Conservation (phyloP, 2,797 vertebrate species). For the Carapus acus region DNA sequence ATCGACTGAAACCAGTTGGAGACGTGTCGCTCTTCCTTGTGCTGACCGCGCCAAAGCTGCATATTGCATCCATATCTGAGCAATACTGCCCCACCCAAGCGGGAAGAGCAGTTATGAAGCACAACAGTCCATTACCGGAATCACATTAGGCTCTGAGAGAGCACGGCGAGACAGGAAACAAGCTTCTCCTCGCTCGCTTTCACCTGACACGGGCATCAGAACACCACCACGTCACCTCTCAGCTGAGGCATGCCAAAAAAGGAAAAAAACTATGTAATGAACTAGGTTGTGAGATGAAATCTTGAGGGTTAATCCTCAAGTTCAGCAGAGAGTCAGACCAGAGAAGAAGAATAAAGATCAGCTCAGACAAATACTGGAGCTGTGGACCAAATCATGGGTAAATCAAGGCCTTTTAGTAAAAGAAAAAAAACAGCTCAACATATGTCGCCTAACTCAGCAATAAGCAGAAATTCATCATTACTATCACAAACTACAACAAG, state of each 20-base stretch:
- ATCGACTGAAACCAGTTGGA: not conserved
- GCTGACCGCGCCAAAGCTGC: constrained; percentile 13
- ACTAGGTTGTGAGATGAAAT: too few relatives aligned
- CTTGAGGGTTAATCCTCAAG: not conserved
- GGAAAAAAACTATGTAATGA: too few relatives aligned
- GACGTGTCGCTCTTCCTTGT: not conserved
- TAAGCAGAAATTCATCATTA: too few relatives aligned
- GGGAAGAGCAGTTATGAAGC: constrained; percentile 35
- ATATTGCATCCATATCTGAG: constrained; percentile 29
- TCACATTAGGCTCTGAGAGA: constrained; percentile 63
- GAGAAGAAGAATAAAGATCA: constrained; percentile 17
- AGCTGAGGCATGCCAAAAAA: too few relatives aligned
- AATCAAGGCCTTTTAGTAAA: too few relatives aligned
- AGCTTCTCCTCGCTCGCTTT: constrained; percentile 49
- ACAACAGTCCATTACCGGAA: constrained; percentile 74
- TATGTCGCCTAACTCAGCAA: too few relatives aligned
- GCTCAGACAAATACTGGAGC: constrained; percentile 11
- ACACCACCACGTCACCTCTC: constrained; percentile 6
- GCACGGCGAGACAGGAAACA: constrained; percentile 57
- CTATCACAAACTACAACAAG: too few relatives aligned
- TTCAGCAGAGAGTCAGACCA: constrained; percentile 9
- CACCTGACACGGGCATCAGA: constrained; percentile 22
- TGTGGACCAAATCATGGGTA: not conserved
- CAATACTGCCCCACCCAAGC: constrained; percentile 53
- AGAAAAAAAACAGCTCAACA: too few relatives aligned